These are phyloP conservation scores for Murina feae DNA, from an alignment of 2,113 vertebrate genomes.

Conservation along the genomic window DNA sequence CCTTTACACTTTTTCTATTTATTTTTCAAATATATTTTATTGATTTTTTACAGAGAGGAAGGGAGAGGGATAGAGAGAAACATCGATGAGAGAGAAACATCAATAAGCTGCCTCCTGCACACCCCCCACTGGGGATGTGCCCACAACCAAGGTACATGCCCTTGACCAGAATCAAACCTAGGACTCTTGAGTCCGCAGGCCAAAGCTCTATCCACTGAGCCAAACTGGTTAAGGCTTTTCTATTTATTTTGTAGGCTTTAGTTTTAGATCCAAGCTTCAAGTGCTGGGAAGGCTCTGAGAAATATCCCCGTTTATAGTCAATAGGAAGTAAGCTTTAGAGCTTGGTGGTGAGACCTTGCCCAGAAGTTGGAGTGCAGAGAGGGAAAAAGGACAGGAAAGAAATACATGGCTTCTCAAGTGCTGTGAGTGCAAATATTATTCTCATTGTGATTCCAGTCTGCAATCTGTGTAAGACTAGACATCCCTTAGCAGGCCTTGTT, in stretches of 20 bases:
- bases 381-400: not conserved
- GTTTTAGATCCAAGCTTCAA: not conserved
- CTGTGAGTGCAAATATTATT: not conserved
- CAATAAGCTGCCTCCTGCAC: too few relatives aligned
- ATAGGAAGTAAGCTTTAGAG: not conserved
- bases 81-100: too few relatives aligned
- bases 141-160: too few relatives aligned
- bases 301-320: not conserved
- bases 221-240: not conserved
- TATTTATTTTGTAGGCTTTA: not conserved
- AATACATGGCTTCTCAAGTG: not conserved
- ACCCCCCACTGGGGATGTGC: too few relatives aligned
- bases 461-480: conserved; percentile 9
- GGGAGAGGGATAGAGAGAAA: too few relatives aligned
- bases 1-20: not conserved
- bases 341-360: not conserved
- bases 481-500: not conserved
- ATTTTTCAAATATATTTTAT: not conserved
- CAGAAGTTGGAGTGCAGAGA: not conserved
- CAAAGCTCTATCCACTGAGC: too few relatives aligned
- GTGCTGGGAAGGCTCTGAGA: not conserved
- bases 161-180: too few relatives aligned
- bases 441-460: conserved; percentile 43
- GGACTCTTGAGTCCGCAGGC: too few relatives aligned
- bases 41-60: too few relatives aligned